Conservation (phyloP, 2,113 vertebrate genomes). For the Orycteropus afer region DNA sequence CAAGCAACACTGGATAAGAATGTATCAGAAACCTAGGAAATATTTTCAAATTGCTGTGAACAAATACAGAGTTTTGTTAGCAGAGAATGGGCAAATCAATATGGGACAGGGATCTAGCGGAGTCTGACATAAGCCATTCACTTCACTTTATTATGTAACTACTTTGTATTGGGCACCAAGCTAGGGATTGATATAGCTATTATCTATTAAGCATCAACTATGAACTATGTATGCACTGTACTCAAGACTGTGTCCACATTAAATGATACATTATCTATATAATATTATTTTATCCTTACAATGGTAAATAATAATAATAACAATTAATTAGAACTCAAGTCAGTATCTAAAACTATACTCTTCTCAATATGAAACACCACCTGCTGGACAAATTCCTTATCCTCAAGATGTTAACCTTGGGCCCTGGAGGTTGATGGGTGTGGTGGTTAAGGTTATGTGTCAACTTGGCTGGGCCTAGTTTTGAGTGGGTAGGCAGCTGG, state of each 20-base stretch:
- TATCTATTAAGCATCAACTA: neutral
- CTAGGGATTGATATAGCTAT: fast-evolving
- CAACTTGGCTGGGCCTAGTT: no score
- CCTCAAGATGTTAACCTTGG: neutral
- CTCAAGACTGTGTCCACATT: neutral
- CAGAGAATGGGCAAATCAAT: no score
- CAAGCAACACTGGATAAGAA: neutral
- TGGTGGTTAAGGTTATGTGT: no score
- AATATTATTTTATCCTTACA: neutral
- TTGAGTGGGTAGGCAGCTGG: no score
- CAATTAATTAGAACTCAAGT: neutral
- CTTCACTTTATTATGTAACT: neutral
- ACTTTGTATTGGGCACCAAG: no score
- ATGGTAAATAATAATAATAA: neutral
- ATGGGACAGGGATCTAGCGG: neutral
- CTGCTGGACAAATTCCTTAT: neutral
- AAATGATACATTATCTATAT: neutral
- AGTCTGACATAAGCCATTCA: neutral
- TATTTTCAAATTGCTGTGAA: neutral
- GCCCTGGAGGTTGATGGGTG: neutral
- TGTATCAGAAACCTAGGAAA: no score
- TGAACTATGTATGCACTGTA: no score
- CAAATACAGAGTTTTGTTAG: neutral
- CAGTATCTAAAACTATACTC: neutral
- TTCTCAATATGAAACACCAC: neutral